Evolutionary conservation across 2,888 invertebrate species (phyloP).

Genomic region (Synanthedon andrenaeformis): DNA sequence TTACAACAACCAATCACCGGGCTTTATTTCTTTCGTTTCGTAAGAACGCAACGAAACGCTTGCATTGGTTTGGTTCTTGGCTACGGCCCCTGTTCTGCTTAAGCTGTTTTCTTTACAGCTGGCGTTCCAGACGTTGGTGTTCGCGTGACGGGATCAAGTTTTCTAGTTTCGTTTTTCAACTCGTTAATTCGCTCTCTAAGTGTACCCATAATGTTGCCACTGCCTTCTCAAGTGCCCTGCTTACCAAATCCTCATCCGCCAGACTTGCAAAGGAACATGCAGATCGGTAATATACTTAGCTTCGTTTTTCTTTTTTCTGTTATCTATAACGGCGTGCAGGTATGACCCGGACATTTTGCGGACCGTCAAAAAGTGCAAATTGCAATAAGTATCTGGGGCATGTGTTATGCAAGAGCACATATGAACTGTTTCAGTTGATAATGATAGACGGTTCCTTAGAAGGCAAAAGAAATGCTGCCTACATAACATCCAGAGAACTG

Average conservation of each 20-base stretch:
- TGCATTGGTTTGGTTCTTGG: too few relatives aligned
- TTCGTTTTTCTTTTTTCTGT: not conserved
- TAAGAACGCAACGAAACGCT: too few relatives aligned
- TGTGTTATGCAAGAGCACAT: too few relatives aligned
- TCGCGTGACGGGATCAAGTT: conserved; percentile 30
- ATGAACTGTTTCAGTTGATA: too few relatives aligned
- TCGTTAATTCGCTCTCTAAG: conserved; percentile 30
- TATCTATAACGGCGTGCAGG: not conserved
- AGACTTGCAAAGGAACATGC: conserved; percentile 72
- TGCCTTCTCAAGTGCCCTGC: conserved; percentile 69
- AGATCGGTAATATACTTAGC: conserved; percentile 64
- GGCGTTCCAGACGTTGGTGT: conserved; percentile 27
- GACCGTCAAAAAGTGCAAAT: too few relatives aligned
- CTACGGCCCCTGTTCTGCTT: not conserved
- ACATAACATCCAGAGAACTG: too few relatives aligned
- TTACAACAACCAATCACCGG: too few relatives aligned
- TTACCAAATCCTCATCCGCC: conserved; percentile 81
- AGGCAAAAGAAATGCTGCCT: too few relatives aligned
- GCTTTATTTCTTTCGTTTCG: too few relatives aligned
- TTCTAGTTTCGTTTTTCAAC: conserved; percentile 32
- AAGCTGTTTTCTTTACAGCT: conserved; percentile 17
- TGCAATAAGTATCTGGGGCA: too few relatives aligned
- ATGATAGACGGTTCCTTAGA: too few relatives aligned
- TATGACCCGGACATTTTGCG: too few relatives aligned
- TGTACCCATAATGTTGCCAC: conserved; percentile 22